Evolutionary conservation across 2,113 vertebrate species (phyloP).

Genomic region (Mustelus asterias): DNA sequence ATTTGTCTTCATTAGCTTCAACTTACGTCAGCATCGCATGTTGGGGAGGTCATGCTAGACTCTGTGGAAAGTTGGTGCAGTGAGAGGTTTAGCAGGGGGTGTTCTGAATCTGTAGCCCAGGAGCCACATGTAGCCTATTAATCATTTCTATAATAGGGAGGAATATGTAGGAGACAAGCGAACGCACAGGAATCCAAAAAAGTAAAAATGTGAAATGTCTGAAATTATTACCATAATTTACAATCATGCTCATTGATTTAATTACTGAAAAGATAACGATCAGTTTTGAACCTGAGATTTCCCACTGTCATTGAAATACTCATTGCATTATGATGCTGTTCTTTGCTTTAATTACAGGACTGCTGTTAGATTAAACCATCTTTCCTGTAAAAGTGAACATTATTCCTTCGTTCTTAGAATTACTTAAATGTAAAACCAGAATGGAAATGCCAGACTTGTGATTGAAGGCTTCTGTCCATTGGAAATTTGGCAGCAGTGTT

Average conservation of each 20-base stretch:
- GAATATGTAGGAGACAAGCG: background rate
- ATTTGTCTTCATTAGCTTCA: conserved; percentile 18
- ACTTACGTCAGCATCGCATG: background rate
- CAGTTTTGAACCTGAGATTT: background rate
- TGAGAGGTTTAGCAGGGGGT: background rate
- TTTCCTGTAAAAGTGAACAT: background rate
- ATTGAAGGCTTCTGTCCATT: background rate
- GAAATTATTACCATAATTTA: background rate
- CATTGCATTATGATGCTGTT: background rate
- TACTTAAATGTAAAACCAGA: background rate
- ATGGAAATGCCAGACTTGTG: background rate
- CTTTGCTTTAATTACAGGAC: background rate
- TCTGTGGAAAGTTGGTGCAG: background rate
- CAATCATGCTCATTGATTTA: background rate
- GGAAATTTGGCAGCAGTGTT: background rate
- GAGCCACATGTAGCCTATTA: background rate
- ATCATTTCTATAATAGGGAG: background rate
- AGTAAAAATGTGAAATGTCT: background rate
- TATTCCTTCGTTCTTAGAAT: too few relatives aligned
- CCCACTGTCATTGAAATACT: background rate
- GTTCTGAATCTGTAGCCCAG: background rate
- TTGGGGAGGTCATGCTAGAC: background rate
- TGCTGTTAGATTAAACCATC: background rate
- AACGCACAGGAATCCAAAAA: background rate
- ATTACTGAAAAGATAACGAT: background rate